phyloP scores from a whole-genome alignment of 2,113 vertebrate genomes.

The Rhynchomys soricoides region DNA sequence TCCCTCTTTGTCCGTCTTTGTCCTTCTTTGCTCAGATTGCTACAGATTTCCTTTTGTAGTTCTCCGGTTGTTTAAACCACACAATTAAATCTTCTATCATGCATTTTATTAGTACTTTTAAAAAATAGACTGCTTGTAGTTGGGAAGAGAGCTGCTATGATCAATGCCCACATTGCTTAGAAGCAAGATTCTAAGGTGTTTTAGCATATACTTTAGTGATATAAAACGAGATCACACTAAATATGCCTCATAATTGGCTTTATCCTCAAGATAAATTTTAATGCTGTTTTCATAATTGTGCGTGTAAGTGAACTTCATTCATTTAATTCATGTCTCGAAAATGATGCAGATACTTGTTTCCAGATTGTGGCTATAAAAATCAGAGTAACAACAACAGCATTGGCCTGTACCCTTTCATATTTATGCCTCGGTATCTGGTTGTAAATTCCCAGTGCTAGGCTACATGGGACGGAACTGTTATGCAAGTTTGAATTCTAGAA shows the following conservation, averaged over 20 bases:
- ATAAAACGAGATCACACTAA: conserved; percentile 27
- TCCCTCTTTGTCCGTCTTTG: neutral
- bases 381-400: conserved; percentile 11
- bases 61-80: conserved; percentile 15
- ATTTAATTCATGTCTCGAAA: conserved; percentile 44
- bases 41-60: neutral
- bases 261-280: conserved; percentile 14
- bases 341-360: neutral
- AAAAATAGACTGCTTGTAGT: neutral
- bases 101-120: neutral
- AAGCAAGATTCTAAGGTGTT: conserved; percentile 13
- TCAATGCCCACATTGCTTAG: neutral
- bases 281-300: neutral
- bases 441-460: neutral
- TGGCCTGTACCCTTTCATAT: neutral
- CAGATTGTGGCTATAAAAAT: neutral
- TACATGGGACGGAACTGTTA: conserved; percentile 25
- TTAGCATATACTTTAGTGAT: neutral
- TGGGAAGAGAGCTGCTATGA: conserved; percentile 11
- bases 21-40: no score
- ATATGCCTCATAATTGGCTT: conserved; percentile 25
- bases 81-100: neutral
- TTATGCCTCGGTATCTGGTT: neutral
- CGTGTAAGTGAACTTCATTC: neutral
- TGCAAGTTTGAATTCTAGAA: conserved; percentile 48